Evolutionary conservation across 2,797 vertebrate genomes (phyloP).

Genomic region (Squalus acanthias): DNA sequence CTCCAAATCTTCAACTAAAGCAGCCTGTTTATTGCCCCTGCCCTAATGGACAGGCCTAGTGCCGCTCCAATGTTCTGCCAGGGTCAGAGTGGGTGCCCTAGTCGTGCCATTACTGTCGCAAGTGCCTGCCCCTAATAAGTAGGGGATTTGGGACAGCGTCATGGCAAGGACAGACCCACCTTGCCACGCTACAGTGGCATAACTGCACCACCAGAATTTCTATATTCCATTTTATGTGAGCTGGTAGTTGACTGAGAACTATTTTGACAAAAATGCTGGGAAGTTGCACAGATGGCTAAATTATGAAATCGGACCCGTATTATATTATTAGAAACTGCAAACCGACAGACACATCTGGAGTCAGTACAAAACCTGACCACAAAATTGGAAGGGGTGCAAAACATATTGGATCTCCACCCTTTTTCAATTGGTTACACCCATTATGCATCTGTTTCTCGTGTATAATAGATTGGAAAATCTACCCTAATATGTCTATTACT

Average conservation of each 20-base stretch:
- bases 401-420: slow-evolving; percentile 9
- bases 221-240: background rate
- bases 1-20: background rate
- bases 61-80: background rate
- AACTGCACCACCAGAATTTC: background rate
- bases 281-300: background rate
- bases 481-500: background rate
- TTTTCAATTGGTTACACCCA: background rate
- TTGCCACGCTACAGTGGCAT: background rate
- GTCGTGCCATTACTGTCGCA: background rate
- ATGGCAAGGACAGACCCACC: background rate
- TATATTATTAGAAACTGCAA: slow-evolving; percentile 5
- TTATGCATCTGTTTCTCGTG: background rate
- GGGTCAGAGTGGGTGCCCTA: background rate
- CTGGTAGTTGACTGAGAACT: background rate
- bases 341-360: background rate
- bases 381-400: slow-evolving; percentile 11
- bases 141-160: background rate
- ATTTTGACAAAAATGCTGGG: background rate
- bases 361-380: background rate
- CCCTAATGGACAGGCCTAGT: no score
- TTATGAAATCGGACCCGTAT: background rate
- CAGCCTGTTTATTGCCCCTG: background rate
- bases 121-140: background rate
- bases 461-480: background rate